These are phyloP conservation scores for silkworm (Bombyx mori) DNA, from an alignment of 1,140 invertebrate genomes.

Conservation along the genomic window DNA sequence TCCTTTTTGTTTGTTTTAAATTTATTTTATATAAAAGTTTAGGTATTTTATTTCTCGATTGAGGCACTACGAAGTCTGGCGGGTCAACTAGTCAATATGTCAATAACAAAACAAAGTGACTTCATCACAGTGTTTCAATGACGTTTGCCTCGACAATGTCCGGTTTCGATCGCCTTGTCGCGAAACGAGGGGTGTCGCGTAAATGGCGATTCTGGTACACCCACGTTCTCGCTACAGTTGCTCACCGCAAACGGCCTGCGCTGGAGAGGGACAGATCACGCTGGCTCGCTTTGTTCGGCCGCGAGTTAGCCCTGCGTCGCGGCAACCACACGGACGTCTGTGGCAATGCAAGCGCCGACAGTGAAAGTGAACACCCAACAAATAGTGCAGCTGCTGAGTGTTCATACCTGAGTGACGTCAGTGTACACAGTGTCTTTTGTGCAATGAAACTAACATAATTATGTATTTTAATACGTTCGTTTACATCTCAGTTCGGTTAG, in stretches of 20 bases:
- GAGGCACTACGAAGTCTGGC: too few species aligned
- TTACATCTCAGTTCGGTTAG: too few species aligned
- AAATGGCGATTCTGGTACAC: conserved; percentile 55
- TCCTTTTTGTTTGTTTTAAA: too few species aligned
- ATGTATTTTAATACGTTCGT: too few species aligned
- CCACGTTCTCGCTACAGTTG: conserved; percentile 39
- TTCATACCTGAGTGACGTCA: conserved; percentile 3
- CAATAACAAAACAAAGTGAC: not conserved
- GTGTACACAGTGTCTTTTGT: conserved; percentile 1
- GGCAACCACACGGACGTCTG: conserved; percentile 39
- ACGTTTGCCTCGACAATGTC: conserved; percentile 3
- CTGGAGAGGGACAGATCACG: conserved; percentile 36
- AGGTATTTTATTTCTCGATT: too few species aligned
- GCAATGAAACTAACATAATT: too few species aligned
- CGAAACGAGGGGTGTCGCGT: conserved; percentile 37
- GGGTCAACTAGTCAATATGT: too few species aligned
- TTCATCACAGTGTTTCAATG: not conserved
- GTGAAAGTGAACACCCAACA: conserved; percentile 35
- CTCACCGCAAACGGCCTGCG: conserved; percentile 25
- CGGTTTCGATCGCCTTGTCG: conserved; percentile 4
- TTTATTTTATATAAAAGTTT: too few species aligned
- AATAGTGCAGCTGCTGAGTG: conserved; percentile 8
- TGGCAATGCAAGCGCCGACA: conserved; percentile 19
- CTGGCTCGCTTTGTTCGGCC: conserved; percentile 19
- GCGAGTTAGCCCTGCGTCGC: conserved; percentile 56